phyloP scores from a whole-genome alignment of 1,140 invertebrate species.

The Anoplolepis gracilipes region DNA sequence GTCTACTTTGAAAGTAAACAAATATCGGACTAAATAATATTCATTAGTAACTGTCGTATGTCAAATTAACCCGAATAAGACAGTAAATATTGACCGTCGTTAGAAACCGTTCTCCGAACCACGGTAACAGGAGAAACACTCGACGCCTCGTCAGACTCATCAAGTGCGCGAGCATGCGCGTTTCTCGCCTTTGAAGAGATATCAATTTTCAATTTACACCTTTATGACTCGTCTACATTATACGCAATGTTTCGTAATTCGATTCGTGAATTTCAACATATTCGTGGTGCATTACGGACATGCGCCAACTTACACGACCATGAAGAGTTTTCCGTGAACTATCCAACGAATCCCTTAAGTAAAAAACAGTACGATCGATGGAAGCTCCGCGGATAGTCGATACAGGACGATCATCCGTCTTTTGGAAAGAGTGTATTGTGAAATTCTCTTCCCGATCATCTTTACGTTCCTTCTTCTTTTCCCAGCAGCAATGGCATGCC shows the following conservation, averaged over 20 bases:
- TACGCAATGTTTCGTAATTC: constrained; percentile 7
- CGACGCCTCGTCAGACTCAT: constrained; percentile 29
- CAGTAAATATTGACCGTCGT: constrained; percentile 33
- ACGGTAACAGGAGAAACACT: neutral
- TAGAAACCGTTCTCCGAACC: neutral
- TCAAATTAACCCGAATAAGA: constrained; percentile 38
- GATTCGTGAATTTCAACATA: constrained; percentile 32
- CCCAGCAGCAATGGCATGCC: constrained; percentile 16
- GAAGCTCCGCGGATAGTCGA: constrained; percentile 46
- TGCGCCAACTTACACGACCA: neutral
- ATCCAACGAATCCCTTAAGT: neutral
- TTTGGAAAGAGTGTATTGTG: constrained; percentile 66
- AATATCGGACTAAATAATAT: constrained; percentile 30
- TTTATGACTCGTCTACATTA: neutral
- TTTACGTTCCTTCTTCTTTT: constrained; percentile 2
- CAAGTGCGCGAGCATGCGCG: neutral
- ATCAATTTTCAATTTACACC: constrained; percentile 38
- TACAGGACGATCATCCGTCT: constrained; percentile 68
- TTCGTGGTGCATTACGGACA: neutral
- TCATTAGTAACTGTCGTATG: constrained; percentile 30
- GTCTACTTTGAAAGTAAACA: constrained; percentile 11
- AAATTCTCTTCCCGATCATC: constrained; percentile 61
- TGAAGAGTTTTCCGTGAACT: neutral
- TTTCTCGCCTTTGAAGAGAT: neutral
- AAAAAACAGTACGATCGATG: constrained; percentile 37